These are phyloP conservation scores for Dugesia japonica DNA, from an alignment of 2,888 invertebrate genomes.

Conservation along the genomic window DNA sequence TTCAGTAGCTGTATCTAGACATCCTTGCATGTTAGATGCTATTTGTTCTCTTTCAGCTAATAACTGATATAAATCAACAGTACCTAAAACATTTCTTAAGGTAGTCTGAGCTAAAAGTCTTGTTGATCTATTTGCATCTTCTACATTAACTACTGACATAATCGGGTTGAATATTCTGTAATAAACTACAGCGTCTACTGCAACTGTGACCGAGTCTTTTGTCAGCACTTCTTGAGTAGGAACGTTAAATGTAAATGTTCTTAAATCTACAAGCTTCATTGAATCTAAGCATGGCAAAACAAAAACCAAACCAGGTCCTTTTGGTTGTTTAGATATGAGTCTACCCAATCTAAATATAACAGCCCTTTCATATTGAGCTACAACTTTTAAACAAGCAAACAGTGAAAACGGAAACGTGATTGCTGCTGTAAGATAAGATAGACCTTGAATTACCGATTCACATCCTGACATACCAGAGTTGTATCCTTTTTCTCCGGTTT, in stretches of 20 bases:
- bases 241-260: slow-evolving; percentile 40
- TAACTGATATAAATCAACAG: slow-evolving; percentile 33
- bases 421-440: background rate
- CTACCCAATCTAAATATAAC: slow-evolving; percentile 41
- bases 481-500: background rate
- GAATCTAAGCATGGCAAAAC: slow-evolving; percentile 40
- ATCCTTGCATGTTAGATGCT: slow-evolving; percentile 33
- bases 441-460: background rate
- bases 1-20: slow-evolving; percentile 37
- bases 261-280: slow-evolving; percentile 36
- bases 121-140: slow-evolving; percentile 43
- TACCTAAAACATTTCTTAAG: slow-evolving; percentile 43
- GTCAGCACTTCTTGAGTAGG: slow-evolving; percentile 43
- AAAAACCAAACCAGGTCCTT: slow-evolving; percentile 40
- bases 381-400: slow-evolving; percentile 38
- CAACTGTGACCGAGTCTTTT: slow-evolving; percentile 44
- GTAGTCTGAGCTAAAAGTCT: slow-evolving; percentile 44
- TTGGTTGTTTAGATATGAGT: slow-evolving; percentile 36
- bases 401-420: slow-evolving; percentile 41
- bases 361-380: slow-evolving; percentile 42
- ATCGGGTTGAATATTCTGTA: slow-evolving; percentile 43
- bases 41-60: slow-evolving; percentile 32
- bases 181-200: slow-evolving; percentile 46
- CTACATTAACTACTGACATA: slow-evolving; percentile 44
- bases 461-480: background rate